A percentile compares a stretch with the other conserved stretches of the same genome.
Conservation (phyloP, 1,140 invertebrate species). For the Drosophila nikananu region DNA sequence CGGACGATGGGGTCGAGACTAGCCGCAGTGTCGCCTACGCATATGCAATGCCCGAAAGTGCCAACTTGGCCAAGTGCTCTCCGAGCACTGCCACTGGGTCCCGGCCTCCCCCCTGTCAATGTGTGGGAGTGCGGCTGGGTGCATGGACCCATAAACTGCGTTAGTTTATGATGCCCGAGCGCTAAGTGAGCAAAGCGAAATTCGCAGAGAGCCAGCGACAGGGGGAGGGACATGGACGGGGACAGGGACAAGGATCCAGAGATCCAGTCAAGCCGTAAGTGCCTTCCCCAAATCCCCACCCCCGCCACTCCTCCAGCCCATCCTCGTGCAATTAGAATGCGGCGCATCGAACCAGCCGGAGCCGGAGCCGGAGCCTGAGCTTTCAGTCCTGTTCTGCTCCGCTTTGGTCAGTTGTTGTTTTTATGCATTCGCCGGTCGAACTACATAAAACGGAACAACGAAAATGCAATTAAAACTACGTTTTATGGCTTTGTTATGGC, state of each 20-base stretch:
- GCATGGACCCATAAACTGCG: slow-evolving; percentile 80
- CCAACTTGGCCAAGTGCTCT: slow-evolving; percentile 68
- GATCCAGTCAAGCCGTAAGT: slow-evolving; percentile 74
- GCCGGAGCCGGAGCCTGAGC: slow-evolving; percentile 3
- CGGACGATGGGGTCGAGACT: slow-evolving; percentile 37
- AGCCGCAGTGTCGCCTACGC: slow-evolving; percentile 72
- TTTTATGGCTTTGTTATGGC: slow-evolving; percentile 85
- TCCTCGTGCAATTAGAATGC: slow-evolving; percentile 77
- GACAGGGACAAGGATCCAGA: slow-evolving; percentile 28
- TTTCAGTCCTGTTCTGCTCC: slow-evolving; percentile 12
- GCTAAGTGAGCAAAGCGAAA: slow-evolving; percentile 65
- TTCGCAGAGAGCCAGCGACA: slow-evolving; percentile 41
- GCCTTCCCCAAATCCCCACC: slow-evolving; percentile 40
- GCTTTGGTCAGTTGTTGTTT: slow-evolving; percentile 75
- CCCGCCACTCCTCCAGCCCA: not conserved
- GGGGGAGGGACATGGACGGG: slow-evolving; percentile 11
- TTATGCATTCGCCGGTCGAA: slow-evolving; percentile 73
- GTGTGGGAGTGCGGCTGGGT: slow-evolving; percentile 39
- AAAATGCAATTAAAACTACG: slow-evolving; percentile 85
- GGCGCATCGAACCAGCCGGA: slow-evolving; percentile 67
- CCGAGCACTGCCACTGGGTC: slow-evolving; percentile 1
- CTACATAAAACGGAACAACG: slow-evolving; percentile 84
- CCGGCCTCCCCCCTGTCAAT: not conserved
- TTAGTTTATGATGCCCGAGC: slow-evolving; percentile 76
- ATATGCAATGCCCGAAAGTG: slow-evolving; percentile 80